Conservation (phyloP, 2,797 vertebrate species). For the Acanthopagrus latus region DNA sequence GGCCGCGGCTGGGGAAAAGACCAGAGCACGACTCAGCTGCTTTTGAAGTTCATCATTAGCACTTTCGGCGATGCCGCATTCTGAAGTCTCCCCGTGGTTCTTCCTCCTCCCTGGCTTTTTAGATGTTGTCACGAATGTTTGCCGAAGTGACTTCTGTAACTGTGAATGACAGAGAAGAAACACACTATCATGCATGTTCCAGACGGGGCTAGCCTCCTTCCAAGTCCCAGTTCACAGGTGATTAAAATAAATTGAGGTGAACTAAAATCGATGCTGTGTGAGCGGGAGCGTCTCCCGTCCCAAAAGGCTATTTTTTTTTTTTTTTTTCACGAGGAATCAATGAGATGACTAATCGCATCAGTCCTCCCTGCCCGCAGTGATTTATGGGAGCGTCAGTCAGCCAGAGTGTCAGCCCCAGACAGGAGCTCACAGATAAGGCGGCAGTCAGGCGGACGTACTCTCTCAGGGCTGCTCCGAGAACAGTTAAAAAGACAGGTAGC, state of each 20-base stretch:
- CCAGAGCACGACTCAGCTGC: slow-evolving; percentile 43
- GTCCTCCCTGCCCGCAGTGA: slow-evolving; percentile 79
- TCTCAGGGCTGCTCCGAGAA: slow-evolving; percentile 57
- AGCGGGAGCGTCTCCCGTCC: slow-evolving; percentile 72
- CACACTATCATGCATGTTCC: slow-evolving; percentile 17
- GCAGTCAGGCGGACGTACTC: slow-evolving; percentile 55
- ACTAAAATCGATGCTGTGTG: slow-evolving; percentile 83
- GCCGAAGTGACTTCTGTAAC: slow-evolving; percentile 28
- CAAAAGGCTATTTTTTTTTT: slow-evolving; percentile 78
- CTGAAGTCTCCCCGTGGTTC: slow-evolving; percentile 36
- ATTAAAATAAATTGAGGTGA: slow-evolving; percentile 87
- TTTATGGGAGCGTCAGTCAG: slow-evolving; percentile 84
- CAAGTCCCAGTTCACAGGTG: slow-evolving; percentile 79
- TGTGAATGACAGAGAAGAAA: slow-evolving; percentile 55
- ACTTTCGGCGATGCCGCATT: slow-evolving; percentile 55
- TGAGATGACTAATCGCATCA: slow-evolving; percentile 88
- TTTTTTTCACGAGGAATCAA: slow-evolving; percentile 81
- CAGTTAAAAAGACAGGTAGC: slow-evolving; percentile 72
- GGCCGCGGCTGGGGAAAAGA: slow-evolving; percentile 53
- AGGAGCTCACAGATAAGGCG: slow-evolving; percentile 77
- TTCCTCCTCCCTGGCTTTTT: slow-evolving; percentile 34
- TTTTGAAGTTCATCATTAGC: slow-evolving; percentile 78
- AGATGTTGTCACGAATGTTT: slow-evolving; percentile 48
- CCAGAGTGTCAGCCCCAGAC: slow-evolving; percentile 75
- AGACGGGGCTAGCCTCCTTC: slow-evolving; percentile 59